A percentile compares a stretch with the other conserved stretches of the same genome.
Evolutionary conservation across 2,888 invertebrate species (phyloP).

Genomic region (Netelia inedita): DNA sequence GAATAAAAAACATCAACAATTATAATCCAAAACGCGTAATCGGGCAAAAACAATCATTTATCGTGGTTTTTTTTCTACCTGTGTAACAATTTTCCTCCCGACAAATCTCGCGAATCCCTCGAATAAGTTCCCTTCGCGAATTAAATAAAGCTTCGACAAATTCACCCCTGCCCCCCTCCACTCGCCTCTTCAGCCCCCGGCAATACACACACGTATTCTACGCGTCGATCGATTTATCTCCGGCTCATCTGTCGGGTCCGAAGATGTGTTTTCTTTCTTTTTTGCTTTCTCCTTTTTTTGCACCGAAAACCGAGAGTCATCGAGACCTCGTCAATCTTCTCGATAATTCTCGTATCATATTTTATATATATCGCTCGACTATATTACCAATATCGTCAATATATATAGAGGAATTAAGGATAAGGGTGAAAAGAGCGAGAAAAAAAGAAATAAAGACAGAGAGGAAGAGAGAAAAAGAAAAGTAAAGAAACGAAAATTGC

Average conservation of each 20-base stretch:
- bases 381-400: conserved; percentile 11
- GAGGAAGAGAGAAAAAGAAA: background rate
- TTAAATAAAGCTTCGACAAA: conserved; percentile 47
- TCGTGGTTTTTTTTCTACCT: background rate
- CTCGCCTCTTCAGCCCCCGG: background rate
- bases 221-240: conserved; percentile 56
- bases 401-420: conserved; percentile 18
- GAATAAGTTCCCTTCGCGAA: conserved; percentile 43
- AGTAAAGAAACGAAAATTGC: no score
- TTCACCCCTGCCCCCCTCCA: background rate
- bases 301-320: conserved; percentile 53
- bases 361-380: conserved; percentile 6
- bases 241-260: conserved; percentile 20
- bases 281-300: no score
- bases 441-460: background rate
- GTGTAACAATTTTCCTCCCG: background rate
- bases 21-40: background rate
- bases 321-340: conserved; percentile 55
- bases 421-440: background rate
- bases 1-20: background rate
- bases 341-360: conserved; percentile 34
- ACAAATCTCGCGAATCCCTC: conserved; percentile 11
- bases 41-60: background rate
- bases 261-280: conserved; percentile 24
- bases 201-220: background rate